Conservation (phyloP, 2,797 vertebrate genomes). For the Oophaga sylvatica region DNA sequence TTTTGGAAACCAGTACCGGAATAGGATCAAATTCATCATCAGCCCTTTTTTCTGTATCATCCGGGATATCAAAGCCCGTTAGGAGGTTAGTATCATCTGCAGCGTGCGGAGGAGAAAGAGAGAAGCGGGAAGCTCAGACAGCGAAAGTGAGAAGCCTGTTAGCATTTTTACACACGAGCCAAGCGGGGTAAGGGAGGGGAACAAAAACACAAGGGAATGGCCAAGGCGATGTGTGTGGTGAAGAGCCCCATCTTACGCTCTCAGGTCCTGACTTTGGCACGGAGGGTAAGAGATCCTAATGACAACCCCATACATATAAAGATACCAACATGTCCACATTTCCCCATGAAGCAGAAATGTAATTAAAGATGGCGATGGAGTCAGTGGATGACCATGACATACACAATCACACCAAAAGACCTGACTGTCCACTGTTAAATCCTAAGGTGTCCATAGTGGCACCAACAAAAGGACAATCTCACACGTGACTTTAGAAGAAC, state of each 20-base stretch:
- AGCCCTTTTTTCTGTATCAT: conserved; percentile 87
- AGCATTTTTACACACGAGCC: conserved; percentile 60
- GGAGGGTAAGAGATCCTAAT: neutral
- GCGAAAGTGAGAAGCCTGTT: conserved; percentile 72
- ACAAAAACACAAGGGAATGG: neutral
- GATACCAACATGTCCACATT: neutral
- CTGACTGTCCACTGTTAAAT: too few relatives aligned
- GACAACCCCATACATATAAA: neutral
- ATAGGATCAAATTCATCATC: conserved; percentile 99
- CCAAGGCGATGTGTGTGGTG: neutral
- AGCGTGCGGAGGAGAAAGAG: conserved; percentile 73
- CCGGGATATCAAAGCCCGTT: conserved; percentile 87
- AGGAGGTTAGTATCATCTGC: conserved; percentile 93
- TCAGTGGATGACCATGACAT: too few relatives aligned
- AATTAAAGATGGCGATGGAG: too few relatives aligned
- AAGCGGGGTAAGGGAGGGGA: conserved; percentile 32
- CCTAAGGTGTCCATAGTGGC: too few relatives aligned
- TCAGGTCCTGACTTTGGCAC: neutral
- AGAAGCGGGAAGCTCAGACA: conserved; percentile 76
- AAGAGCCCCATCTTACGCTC: neutral
- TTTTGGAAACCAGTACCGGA: conserved; percentile 97
- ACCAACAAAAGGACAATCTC: too few relatives aligned
- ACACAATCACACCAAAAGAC: too few relatives aligned
- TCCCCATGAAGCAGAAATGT: too few relatives aligned
- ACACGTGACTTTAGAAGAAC: too few relatives aligned